Evolutionary conservation across 2,888 invertebrate species (phyloP).

Genomic region (Caenorhabditis auriculariae): DNA sequence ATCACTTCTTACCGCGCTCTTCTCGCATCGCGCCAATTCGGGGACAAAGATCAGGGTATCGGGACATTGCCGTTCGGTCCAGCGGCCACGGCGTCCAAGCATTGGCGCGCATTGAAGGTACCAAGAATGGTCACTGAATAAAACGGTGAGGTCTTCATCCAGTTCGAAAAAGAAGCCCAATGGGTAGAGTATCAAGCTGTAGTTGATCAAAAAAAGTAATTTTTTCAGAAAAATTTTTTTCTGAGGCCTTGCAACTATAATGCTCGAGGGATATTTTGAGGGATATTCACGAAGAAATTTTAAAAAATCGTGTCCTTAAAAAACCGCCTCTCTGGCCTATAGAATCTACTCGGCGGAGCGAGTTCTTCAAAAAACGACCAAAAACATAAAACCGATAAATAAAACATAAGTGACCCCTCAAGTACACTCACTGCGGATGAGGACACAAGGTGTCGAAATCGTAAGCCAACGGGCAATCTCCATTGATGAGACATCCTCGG

Average conservation of each 20-base stretch:
- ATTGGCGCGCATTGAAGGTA: conserved; percentile 42
- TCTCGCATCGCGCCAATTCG: conserved; percentile 33
- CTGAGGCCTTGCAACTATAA: too few relatives aligned
- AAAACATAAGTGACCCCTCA: too few relatives aligned
- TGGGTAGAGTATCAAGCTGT: too few relatives aligned
- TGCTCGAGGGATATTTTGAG: too few relatives aligned
- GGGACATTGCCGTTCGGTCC: conserved; percentile 38
- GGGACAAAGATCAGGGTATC: conserved; percentile 32
- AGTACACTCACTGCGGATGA: conserved; percentile 27
- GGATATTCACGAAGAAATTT: too few relatives aligned
- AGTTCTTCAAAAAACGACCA: too few relatives aligned
- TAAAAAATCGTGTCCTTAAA: neutral
- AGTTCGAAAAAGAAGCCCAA: too few relatives aligned
- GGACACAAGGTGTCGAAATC: conserved; percentile 33
- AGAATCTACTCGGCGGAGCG: neutral
- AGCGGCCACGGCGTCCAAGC: conserved; percentile 29
- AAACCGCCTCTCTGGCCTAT: neutral
- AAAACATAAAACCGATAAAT: too few relatives aligned
- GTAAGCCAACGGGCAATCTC: conserved; percentile 34
- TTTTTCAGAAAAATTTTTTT: neutral
- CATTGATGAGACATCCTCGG: conserved; percentile 23
- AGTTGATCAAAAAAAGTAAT: conserved; percentile 3
- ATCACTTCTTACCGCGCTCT: too few relatives aligned
- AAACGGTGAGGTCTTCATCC: too few relatives aligned
- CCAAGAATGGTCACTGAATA: conserved; percentile 21